Evolutionary conservation across 1,140 invertebrate species (phyloP).

Genomic region (Drosophila auraria): DNA sequence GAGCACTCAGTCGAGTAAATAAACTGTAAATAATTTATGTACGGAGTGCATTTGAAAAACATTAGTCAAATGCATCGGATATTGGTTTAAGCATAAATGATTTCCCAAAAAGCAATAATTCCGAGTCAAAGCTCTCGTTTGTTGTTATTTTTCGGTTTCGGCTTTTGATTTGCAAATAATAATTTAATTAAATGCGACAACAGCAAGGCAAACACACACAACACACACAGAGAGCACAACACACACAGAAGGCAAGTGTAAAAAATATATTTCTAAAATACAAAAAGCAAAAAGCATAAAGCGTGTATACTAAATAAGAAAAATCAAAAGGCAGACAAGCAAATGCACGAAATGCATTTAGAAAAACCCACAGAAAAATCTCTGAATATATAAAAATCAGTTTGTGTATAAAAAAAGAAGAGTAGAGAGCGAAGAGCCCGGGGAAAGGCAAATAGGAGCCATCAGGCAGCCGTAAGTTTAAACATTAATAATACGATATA

Average conservation of each 20-base stretch:
- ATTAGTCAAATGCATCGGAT: slow-evolving; percentile 40
- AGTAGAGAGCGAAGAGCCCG: slow-evolving; percentile 11
- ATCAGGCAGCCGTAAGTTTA: slow-evolving; percentile 55
- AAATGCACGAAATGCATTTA: slow-evolving; percentile 54
- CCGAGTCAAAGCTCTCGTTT: slow-evolving; percentile 43
- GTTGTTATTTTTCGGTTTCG: slow-evolving; percentile 55
- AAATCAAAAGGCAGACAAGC: slow-evolving; percentile 62
- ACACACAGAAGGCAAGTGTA: slow-evolving; percentile 38
- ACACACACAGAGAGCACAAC: slow-evolving; percentile 27
- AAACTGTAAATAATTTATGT: slow-evolving; percentile 47
- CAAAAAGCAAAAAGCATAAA: slow-evolving; percentile 29
- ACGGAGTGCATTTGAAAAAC: slow-evolving; percentile 35
- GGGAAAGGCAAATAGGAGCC: slow-evolving; percentile 15
- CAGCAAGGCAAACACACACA: slow-evolving; percentile 61
- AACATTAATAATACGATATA: slow-evolving; percentile 59
- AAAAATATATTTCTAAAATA: slow-evolving; percentile 42
- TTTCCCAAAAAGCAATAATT: slow-evolving; percentile 57
- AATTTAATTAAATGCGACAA: slow-evolving; percentile 58
- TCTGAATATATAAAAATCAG: slow-evolving; percentile 50
- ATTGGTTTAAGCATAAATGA: slow-evolving; percentile 38
- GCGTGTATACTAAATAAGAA: slow-evolving; percentile 59
- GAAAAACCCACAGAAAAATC: slow-evolving; percentile 36
- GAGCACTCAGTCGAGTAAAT: slow-evolving; percentile 4
- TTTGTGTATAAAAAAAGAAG: slow-evolving; percentile 42
- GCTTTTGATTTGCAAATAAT: slow-evolving; percentile 45